These are phyloP conservation scores for Macroramphosus scolopax DNA, from an alignment of 2,797 vertebrate species.

Conservation along the genomic window DNA sequence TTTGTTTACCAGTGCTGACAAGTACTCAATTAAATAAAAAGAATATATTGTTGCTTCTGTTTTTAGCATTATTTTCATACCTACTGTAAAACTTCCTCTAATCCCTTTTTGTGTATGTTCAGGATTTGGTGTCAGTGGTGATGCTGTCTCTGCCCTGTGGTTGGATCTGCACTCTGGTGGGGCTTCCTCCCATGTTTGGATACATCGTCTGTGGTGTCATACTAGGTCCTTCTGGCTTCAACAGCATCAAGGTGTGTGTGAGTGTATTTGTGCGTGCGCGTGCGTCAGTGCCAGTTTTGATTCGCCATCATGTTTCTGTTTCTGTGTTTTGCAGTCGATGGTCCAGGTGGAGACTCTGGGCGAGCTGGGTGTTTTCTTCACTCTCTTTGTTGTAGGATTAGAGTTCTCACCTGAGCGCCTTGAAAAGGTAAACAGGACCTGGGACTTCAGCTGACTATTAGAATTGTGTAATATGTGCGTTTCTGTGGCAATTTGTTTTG, in stretches of 20 bases:
- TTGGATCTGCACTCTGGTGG: constrained; percentile 88
- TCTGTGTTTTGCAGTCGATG: constrained; percentile 83
- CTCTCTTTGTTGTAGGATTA: constrained; percentile 93
- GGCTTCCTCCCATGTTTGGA: constrained; percentile 96
- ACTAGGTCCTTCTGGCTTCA: constrained; percentile 94
- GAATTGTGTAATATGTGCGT: neutral
- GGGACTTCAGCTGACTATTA: neutral
- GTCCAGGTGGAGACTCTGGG: constrained; percentile 97
- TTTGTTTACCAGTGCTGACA: no score
- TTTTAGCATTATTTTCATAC: no score
- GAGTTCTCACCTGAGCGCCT: constrained; percentile 97
- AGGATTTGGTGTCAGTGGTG: constrained; percentile 94
- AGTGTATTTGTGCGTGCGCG: neutral
- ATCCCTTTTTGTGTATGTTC: constrained; percentile 16
- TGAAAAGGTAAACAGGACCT: constrained; percentile 83
- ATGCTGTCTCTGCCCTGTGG: constrained; percentile 95
- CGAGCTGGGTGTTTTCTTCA: constrained; percentile 96
- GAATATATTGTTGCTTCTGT: no score
- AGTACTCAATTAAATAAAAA: no score
- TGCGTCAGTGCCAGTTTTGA: constrained; percentile 22
- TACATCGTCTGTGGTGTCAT: constrained; percentile 96
- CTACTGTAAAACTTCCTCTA: no score
- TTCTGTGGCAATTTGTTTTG: no score
- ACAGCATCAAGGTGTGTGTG: constrained; percentile 89
- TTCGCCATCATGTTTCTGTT: neutral